A percentile compares a stretch with the other conserved stretches of the same genome.
These are phyloP conservation scores for Eubasilissa regina DNA, from an alignment of 1,140 invertebrate genomes.

Conservation along the genomic window DNA sequence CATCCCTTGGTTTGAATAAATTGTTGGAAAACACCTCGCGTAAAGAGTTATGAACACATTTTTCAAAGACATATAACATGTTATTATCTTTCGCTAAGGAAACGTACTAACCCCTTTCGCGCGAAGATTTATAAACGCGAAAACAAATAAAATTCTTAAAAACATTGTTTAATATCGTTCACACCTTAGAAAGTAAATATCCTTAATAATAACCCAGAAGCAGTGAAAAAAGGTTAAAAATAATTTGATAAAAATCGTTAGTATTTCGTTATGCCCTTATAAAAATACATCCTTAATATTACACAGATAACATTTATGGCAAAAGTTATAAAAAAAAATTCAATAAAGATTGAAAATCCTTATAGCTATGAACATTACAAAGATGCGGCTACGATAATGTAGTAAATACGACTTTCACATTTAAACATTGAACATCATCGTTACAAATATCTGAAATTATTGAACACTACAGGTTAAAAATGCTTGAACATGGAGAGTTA, in stretches of 20 bases:
- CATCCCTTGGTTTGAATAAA: conserved; percentile 15
- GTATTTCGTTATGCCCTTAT: conserved; percentile 31
- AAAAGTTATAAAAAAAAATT: conserved; percentile 42
- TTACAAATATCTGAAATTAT: neutral
- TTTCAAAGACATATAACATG: conserved; percentile 28
- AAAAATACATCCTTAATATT: conserved; percentile 15
- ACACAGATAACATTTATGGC: conserved; percentile 36
- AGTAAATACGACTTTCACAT: conserved; percentile 6
- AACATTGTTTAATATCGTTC: conserved; percentile 22
- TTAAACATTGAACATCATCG: neutral
- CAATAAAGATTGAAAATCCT: conserved; percentile 26
- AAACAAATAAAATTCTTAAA: conserved; percentile 8
- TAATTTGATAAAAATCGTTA: conserved; percentile 3
- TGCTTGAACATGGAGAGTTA: neutral
- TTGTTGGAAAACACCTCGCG: conserved; percentile 29
- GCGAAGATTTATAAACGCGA: no score
- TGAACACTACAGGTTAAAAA: conserved; percentile 7
- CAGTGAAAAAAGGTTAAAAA: neutral
- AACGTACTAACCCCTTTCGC: conserved; percentile 5
- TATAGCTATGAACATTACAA: conserved; percentile 38
- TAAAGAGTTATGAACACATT: conserved; percentile 37
- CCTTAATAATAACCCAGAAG: neutral
- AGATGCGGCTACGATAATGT: conserved; percentile 4
- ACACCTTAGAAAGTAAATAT: conserved; percentile 24
- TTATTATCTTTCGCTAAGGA: conserved; percentile 8